Evolutionary conservation across 2,797 vertebrate species (phyloP).

Genomic region (Coregonus sp.): DNA sequence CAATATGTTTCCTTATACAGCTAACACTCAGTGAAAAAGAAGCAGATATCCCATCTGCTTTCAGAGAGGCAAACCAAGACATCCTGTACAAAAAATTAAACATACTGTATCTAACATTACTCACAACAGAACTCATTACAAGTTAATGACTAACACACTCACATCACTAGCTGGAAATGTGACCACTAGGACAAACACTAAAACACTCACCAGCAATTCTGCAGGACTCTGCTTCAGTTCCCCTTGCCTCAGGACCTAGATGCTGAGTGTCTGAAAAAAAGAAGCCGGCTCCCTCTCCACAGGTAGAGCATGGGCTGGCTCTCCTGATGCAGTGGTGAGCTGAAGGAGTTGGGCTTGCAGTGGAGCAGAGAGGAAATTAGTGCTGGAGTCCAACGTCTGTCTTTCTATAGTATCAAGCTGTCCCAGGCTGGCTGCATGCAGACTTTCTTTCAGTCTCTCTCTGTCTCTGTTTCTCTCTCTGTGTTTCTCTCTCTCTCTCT

Average conservation of each 20-base stretch:
- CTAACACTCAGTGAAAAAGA: not conserved
- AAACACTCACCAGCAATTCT: slow-evolving; percentile 3
- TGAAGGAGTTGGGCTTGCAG: slow-evolving; percentile 6
- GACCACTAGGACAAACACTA: not conserved
- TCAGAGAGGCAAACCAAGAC: not conserved
- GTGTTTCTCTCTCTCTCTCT: slow-evolving; percentile 5
- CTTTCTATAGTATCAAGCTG: slow-evolving; percentile 38
- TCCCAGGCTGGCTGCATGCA: slow-evolving; percentile 35
- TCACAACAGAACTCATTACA: not conserved
- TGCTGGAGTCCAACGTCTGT: slow-evolving; percentile 23
- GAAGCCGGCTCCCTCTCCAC: slow-evolving; percentile 21
- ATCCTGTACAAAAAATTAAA: not conserved
- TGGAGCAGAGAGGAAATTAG: slow-evolving; percentile 29
- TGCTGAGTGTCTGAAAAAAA: slow-evolving; percentile 2
- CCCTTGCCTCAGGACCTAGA: not conserved
- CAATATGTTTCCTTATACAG: not conserved
- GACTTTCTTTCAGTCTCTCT: slow-evolving; percentile 21
- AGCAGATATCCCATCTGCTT: not conserved
- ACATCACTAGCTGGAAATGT: not conserved
- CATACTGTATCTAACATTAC: not conserved
- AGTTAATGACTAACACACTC: not conserved
- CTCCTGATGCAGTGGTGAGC: slow-evolving; percentile 23
- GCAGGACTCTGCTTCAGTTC: slow-evolving; percentile 8
- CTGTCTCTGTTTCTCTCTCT: not conserved
- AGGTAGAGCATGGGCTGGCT: slow-evolving; percentile 13